A percentile compares a stretch with the other conserved stretches of the same genome.
Conservation (phyloP, 1,140 invertebrate species). For the Rhopalosiphum maidis region DNA sequence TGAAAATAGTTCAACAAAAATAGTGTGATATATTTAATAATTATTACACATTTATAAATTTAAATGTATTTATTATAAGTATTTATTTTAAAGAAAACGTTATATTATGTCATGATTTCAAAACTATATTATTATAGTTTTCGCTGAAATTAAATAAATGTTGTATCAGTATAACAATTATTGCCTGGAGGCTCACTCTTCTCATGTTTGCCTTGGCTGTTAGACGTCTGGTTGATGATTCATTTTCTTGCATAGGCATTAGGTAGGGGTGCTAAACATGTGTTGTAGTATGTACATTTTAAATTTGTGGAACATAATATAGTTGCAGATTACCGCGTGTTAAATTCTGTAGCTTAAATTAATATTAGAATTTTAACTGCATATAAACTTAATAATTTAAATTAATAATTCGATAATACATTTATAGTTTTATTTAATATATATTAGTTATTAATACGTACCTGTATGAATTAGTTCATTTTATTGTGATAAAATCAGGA, state of each 20-base stretch:
- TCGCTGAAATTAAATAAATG: conserved; percentile 4
- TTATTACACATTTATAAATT: not conserved
- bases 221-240: conserved; percentile 46
- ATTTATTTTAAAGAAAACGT: not conserved
- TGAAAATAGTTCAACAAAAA: not conserved
- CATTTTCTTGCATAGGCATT: not conserved
- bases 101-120: too few relatives aligned
- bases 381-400: not conserved
- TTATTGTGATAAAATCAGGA: not conserved
- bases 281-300: not conserved
- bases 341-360: not conserved
- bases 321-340: not conserved
- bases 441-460: too few relatives aligned
- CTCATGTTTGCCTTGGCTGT: conserved; percentile 54
- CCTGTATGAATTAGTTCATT: too few relatives aligned
- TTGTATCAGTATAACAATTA: conserved; percentile 9
- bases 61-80: not conserved
- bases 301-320: not conserved
- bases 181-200: conserved; percentile 29
- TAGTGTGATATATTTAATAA: not conserved
- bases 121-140: not conserved
- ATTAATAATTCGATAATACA: not conserved
- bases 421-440: not conserved
- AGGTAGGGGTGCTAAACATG: conserved; percentile 42
- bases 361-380: not conserved